phyloP scores from a whole-genome alignment of 2,797 vertebrate species.

The Lithobates pipiens region DNA sequence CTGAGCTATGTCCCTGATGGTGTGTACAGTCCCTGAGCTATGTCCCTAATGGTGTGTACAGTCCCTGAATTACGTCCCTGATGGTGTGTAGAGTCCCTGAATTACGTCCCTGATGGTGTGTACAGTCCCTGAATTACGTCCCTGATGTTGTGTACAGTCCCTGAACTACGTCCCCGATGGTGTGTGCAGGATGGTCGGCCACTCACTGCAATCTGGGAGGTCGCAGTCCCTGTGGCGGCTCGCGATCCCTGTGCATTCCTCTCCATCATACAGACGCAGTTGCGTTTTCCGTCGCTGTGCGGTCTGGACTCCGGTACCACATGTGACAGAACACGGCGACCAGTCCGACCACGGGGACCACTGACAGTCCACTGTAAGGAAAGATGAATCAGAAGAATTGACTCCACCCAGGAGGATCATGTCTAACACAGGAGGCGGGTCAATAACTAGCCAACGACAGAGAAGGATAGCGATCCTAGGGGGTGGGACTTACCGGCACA shows the following conservation, averaged over 20 bases:
- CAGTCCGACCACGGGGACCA: conserved; percentile 82
- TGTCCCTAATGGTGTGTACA: too few species aligned
- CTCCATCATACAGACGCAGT: conserved; percentile 70
- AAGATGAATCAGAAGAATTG: background rate
- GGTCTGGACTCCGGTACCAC: conserved; percentile 73
- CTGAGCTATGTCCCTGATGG: too few species aligned
- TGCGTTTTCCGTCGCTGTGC: conserved; percentile 70
- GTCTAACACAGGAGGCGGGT: background rate
- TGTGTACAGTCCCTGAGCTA: too few species aligned
- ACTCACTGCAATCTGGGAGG: conserved; percentile 68
- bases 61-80: too few species aligned
- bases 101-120: too few species aligned
- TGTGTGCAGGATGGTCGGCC: too few species aligned
- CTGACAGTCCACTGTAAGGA: conserved; percentile 77
- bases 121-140: too few species aligned
- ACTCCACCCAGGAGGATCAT: too few species aligned
- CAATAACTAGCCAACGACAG: background rate
- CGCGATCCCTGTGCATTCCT: conserved; percentile 72
- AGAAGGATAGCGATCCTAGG: background rate
- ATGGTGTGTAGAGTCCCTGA: too few species aligned
- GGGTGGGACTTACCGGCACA: conserved; percentile 81
- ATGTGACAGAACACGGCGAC: conserved; percentile 79
- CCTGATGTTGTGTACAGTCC: too few species aligned
- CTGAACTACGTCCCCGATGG: too few species aligned
- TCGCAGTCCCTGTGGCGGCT: conserved; percentile 67